phyloP scores from a whole-genome alignment of 1,140 invertebrate species.

The Leptopilina boulardi region DNA sequence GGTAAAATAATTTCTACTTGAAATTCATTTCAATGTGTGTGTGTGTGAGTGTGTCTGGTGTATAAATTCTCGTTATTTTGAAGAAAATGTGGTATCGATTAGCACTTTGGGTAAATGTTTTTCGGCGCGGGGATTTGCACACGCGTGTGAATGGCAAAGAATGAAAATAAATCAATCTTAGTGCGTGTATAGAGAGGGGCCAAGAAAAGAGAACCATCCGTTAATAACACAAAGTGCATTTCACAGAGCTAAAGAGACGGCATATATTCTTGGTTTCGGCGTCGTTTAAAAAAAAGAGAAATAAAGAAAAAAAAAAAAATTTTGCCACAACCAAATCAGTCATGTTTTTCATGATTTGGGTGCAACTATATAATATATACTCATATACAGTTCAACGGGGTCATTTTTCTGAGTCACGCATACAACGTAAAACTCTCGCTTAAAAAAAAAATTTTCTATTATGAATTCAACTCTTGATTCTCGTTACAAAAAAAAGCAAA shows the following conservation, averaged over 20 bases:
- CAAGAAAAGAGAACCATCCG: neutral
- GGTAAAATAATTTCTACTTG: too few relatives aligned
- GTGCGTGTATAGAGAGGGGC: neutral
- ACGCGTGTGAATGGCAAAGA: conserved; percentile 4
- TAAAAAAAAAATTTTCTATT: neutral
- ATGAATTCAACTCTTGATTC: neutral
- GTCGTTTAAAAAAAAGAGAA: neutral
- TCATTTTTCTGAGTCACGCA: conserved; percentile 4
- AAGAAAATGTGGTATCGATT: neutral
- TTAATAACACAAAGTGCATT: conserved; percentile 16
- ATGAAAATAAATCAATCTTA: conserved; percentile 11
- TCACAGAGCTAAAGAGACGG: neutral
- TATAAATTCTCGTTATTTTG: neutral
- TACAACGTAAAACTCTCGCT: neutral
- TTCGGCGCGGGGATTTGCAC: neutral
- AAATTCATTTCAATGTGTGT: too few relatives aligned
- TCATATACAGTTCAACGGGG: conserved; percentile 3
- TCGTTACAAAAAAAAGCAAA: neutral
- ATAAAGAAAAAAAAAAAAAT: neutral
- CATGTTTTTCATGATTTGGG: conserved; percentile 15
- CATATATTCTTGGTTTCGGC: neutral
- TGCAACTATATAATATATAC: neutral
- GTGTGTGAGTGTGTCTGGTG: too few relatives aligned
- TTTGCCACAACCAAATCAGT: neutral
- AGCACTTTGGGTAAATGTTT: neutral